A percentile compares a stretch with the other conserved stretches of the same genome.
Conservation (phyloP, 2,888 invertebrate species). For the Hesperia comma region DNA sequence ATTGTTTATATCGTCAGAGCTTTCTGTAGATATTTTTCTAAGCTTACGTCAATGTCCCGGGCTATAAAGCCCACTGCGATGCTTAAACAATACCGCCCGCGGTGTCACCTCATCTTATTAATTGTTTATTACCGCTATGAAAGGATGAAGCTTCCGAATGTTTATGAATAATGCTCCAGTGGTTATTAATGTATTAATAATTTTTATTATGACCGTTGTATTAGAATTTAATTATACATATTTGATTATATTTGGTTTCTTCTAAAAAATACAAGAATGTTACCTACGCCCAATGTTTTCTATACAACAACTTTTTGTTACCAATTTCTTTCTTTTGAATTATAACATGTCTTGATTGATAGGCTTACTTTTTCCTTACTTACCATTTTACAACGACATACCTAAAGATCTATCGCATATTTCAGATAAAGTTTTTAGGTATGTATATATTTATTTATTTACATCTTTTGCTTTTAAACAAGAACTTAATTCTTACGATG, state of each 20-base stretch:
- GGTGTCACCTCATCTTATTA: constrained; percentile 36
- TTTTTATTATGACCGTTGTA: constrained; percentile 9
- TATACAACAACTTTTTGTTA: too few relatives aligned
- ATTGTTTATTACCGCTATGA: constrained; percentile 36
- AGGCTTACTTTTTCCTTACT: too few relatives aligned
- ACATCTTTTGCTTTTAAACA: constrained; percentile 17
- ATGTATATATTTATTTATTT: constrained; percentile 20
- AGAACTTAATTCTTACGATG: constrained; percentile 1
- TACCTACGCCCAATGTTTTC: too few relatives aligned
- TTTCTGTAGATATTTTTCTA: constrained; percentile 18
- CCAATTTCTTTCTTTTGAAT: too few relatives aligned
- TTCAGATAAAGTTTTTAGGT: too few relatives aligned
- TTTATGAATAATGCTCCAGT: constrained; percentile 25
- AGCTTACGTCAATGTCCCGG: constrained; percentile 18
- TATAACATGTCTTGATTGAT: too few relatives aligned
- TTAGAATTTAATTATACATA: too few relatives aligned
- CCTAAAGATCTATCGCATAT: too few relatives aligned
- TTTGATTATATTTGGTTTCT: too few relatives aligned
- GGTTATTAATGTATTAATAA: constrained; percentile 24
- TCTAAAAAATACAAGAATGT: too few relatives aligned
- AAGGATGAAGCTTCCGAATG: constrained; percentile 36
- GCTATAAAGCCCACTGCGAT: constrained; percentile 30
- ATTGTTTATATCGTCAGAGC: constrained; percentile 41
- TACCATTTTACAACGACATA: too few relatives aligned
- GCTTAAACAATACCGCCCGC: constrained; percentile 37